Evolutionary conservation across 2,113 vertebrate species (phyloP).

Genomic region (Phaethornis superciliosus): DNA sequence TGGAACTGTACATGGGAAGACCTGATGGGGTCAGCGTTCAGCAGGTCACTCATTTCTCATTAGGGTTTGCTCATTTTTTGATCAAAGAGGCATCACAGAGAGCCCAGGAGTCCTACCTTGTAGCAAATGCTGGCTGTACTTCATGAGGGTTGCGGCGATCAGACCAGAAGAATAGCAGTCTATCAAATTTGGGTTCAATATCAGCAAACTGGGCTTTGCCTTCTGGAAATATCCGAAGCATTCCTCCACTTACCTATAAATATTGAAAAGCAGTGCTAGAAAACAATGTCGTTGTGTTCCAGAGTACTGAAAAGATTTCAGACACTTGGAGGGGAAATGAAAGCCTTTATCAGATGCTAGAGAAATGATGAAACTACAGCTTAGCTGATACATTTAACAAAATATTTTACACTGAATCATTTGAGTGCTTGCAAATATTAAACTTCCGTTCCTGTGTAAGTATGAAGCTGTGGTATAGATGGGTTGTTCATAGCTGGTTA

Average conservation of each 20-base stretch:
- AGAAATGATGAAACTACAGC: neutral
- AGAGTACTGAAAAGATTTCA: neutral
- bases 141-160: constrained; percentile 98
- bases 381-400: neutral
- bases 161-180: constrained; percentile 97
- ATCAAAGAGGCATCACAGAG: neutral
- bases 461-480: neutral
- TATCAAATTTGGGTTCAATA: constrained; percentile 98
- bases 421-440: neutral
- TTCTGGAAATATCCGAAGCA: constrained; percentile 98
- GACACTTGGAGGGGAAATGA: neutral
- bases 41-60: neutral
- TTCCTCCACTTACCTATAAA: constrained; percentile 90
- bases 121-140: constrained; percentile 94
- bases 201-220: constrained; percentile 97
- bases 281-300: neutral
- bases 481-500: neutral
- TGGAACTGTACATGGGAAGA: neutral
- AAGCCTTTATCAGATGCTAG: neutral
- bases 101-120: constrained; percentile 80
- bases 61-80: neutral
- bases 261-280: neutral
- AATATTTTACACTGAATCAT: neutral
- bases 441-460: neutral
- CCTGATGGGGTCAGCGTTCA: neutral